A percentile compares a stretch with the other conserved stretches of the same genome.
phyloP scores from a whole-genome alignment of 2,797 vertebrate genomes.

The Enteromius afrohamiltoni region DNA sequence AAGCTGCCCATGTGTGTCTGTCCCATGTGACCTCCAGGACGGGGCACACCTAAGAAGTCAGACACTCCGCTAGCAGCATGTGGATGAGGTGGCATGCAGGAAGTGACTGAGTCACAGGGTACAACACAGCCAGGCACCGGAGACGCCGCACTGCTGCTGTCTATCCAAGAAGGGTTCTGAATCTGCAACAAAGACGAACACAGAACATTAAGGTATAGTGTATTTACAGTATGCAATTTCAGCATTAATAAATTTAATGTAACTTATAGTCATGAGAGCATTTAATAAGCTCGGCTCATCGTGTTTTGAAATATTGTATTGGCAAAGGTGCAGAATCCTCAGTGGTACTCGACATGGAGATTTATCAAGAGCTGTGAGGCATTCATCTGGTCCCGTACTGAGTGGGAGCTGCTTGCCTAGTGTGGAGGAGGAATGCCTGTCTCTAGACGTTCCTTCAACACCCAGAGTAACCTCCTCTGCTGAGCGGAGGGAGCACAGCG shows the following conservation, averaged over 20 bases:
- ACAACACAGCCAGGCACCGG: conserved; percentile 95
- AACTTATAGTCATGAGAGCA: conserved; percentile 9
- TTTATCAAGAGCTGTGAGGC: conserved; percentile 57
- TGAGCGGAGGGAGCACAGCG: conserved; percentile 43
- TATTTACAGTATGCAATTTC: background rate
- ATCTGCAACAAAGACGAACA: conserved; percentile 78
- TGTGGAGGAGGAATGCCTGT: conserved; percentile 59
- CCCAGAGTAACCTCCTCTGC: conserved; percentile 57
- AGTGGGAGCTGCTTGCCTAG: conserved; percentile 51
- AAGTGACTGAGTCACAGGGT: conserved; percentile 91
- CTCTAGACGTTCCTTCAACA: conserved; percentile 60
- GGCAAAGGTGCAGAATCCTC: conserved; percentile 37
- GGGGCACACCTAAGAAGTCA: conserved; percentile 90
- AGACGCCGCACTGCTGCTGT: conserved; percentile 88
- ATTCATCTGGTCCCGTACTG: conserved; percentile 47
- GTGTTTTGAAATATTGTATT: conserved; percentile 45
- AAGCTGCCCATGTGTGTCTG: conserved; percentile 97
- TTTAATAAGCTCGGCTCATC: conserved; percentile 11
- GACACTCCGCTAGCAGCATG: conserved; percentile 88
- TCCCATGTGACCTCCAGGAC: conserved; percentile 86
- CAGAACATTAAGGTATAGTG: background rate
- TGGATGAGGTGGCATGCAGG: conserved; percentile 97
- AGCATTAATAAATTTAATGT: conserved; percentile 25
- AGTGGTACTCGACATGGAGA: conserved; percentile 20
- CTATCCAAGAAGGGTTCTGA: conserved; percentile 97